Evolutionary conservation across 1,140 invertebrate species (phyloP).

Genomic region (Galendromus occidentalis): DNA sequence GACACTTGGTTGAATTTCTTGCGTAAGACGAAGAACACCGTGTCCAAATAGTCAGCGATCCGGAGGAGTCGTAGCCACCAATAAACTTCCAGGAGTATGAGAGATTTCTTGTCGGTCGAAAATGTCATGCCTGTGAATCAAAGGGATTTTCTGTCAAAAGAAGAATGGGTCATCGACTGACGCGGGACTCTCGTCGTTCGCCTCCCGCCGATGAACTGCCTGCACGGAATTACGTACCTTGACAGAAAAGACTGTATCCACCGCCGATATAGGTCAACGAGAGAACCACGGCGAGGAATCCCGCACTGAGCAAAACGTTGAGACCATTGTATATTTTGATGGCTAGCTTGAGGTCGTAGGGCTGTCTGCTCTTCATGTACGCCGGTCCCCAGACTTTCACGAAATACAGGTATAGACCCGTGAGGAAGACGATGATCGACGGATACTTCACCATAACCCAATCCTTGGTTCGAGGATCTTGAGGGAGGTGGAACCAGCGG

Average conservation of each 20-base stretch:
- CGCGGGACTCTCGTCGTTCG: background rate
- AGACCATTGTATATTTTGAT: conserved; percentile 29
- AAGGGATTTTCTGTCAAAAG: background rate
- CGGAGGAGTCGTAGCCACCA: conserved; percentile 14
- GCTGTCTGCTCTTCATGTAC: conserved; percentile 27
- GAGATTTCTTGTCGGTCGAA: conserved; percentile 12
- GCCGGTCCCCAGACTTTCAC: conserved; percentile 27
- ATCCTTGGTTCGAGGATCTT: conserved; percentile 29
- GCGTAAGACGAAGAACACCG: conserved; percentile 56
- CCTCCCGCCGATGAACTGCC: background rate
- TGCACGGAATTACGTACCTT: background rate
- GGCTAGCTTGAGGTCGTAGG: conserved; percentile 26
- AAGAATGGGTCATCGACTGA: background rate
- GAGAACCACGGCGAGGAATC: background rate
- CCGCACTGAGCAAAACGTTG: background rate
- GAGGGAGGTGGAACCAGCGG: background rate
- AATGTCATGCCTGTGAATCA: conserved; percentile 14
- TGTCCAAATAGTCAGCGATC: conserved; percentile 13
- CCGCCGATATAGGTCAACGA: background rate
- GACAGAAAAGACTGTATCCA: background rate
- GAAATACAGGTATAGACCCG: conserved; percentile 26
- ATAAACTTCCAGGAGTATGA: conserved; percentile 4
- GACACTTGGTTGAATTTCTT: conserved; percentile 84
- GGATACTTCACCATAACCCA: conserved; percentile 32
- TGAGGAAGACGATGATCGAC: conserved; percentile 26